These are phyloP conservation scores for Griposia aprilina DNA, from an alignment of 2,888 invertebrate genomes.

Conservation along the genomic window DNA sequence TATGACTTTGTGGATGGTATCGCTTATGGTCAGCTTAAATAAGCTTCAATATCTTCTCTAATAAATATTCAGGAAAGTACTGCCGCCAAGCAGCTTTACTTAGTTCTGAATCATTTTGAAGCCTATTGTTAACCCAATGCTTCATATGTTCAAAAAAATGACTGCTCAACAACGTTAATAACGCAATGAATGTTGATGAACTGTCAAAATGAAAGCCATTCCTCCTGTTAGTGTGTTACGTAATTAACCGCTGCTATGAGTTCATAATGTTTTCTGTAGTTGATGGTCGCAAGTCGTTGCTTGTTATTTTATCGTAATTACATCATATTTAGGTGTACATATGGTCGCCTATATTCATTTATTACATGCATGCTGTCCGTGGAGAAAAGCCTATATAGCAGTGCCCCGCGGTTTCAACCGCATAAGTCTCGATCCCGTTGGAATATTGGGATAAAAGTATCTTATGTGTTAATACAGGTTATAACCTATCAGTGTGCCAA, in stretches of 20 bases:
- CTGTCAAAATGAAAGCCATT: too few relatives aligned
- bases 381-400: too few relatives aligned
- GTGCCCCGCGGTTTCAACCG: not conserved
- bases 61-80: too few relatives aligned
- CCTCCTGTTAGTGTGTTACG: too few relatives aligned
- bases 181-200: too few relatives aligned
- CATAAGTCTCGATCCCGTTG: too few relatives aligned
- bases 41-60: not conserved
- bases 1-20: not conserved
- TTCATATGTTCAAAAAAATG: too few relatives aligned
- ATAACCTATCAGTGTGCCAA: not conserved
- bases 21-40: not conserved
- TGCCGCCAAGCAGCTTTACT: not conserved
- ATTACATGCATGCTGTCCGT: too few relatives aligned
- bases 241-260: conserved; percentile 31
- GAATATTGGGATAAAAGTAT: not conserved
- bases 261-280: conserved; percentile 20
- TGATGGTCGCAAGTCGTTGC: conserved; percentile 11
- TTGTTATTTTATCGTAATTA: not conserved
- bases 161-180: too few relatives aligned
- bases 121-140: too few relatives aligned
- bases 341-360: not conserved
- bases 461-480: not conserved
- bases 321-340: not conserved
- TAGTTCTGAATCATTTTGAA: not conserved